Evolutionary conservation across 1,140 invertebrate species (phyloP), one percentile per base, ranked within the genome.

Genomic region (Scaptodrosophila lebanonensis): DNA sequence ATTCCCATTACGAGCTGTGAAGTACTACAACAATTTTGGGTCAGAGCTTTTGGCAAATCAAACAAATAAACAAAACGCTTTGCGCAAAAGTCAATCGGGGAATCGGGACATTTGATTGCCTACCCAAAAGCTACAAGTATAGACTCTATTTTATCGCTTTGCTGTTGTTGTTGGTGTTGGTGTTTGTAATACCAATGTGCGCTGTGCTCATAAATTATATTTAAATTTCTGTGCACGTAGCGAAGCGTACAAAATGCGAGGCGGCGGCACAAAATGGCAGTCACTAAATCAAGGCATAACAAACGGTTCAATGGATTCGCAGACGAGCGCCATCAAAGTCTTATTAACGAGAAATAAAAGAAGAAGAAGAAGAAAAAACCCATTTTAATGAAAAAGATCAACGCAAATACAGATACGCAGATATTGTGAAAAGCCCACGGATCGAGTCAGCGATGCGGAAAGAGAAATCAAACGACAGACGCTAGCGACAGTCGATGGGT

Each of bases 171-270:
- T 29, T n/a, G n/a, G n/a, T n/a, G n/a, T n/a, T n/a, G n/a, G n/a
- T n/a, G n/a, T 29, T 29, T 29, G 5, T 29, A 29, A 6, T 29
- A 29, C 27, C 27, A 29, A 29, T 79, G 61, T 61, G 66, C 71
- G 42, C 22, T 27, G 67, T 40, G 68, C 59, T 75, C 75, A 73
- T 82, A 82, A 79, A 79, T 79, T 75, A 70, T 82, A 75, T 79
- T 79, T 75, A 83, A 82, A 79, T 79, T 79, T 79, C 75, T 54
- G 66, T 61, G 59, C 75, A 79, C 75, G 75, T 79, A 73, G 62
- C 66, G 51, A 62, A 52, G 65, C 65, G 65, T 68, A 65, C 61
- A 65, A 68, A 60, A 62, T 65, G 62, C 11, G 13, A 12, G 45
- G 22, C 11, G 20, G 7, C 2, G 30, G 32, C 50, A 62, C 60